These are phyloP conservation scores for Sanderia malayensis DNA, from an alignment of 30 jellyfish, hydroid and myxozoan genomes.

Conservation along the genomic window DNA sequence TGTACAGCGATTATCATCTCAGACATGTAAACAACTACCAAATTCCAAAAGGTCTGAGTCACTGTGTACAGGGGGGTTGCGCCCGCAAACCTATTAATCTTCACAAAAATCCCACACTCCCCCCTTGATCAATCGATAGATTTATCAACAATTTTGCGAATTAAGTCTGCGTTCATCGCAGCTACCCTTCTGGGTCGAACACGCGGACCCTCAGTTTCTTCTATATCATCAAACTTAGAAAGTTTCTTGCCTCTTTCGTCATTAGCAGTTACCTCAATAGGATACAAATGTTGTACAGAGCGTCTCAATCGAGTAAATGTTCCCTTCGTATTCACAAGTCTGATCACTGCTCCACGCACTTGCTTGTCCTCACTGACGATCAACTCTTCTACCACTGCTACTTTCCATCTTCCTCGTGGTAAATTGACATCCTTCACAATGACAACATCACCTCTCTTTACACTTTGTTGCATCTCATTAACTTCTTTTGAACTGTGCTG, in stretches of 20 bases:
- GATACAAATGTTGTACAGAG: conserved; percentile 17
- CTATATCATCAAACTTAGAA: background rate
- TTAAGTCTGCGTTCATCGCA: conserved; percentile 5
- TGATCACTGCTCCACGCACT: conserved; percentile 17
- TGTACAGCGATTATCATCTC: too few relatives aligned
- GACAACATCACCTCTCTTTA: too few relatives aligned
- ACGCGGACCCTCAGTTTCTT: background rate
- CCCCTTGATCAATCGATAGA: background rate
- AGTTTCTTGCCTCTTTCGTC: background rate
- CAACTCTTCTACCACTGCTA: too few relatives aligned
- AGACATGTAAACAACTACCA: too few relatives aligned
- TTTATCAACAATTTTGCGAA: background rate
- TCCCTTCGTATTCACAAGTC: conserved; percentile 18
- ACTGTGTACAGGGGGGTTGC: too few relatives aligned
- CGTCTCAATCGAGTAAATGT: conserved; percentile 12
- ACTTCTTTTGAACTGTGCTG: too few relatives aligned
- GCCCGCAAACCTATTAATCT: too few relatives aligned
- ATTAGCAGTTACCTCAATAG: conserved; percentile 16
- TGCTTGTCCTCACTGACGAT: conserved; percentile 10
- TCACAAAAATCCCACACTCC: too few relatives aligned
- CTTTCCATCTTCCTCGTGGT: too few relatives aligned
- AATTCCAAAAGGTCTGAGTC: too few relatives aligned
- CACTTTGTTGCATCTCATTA: too few relatives aligned
- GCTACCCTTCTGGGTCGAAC: background rate
- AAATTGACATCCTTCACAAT: too few relatives aligned